Evolutionary conservation across 2,113 vertebrate genomes (phyloP).

Genomic region (Cygnus atratus): DNA sequence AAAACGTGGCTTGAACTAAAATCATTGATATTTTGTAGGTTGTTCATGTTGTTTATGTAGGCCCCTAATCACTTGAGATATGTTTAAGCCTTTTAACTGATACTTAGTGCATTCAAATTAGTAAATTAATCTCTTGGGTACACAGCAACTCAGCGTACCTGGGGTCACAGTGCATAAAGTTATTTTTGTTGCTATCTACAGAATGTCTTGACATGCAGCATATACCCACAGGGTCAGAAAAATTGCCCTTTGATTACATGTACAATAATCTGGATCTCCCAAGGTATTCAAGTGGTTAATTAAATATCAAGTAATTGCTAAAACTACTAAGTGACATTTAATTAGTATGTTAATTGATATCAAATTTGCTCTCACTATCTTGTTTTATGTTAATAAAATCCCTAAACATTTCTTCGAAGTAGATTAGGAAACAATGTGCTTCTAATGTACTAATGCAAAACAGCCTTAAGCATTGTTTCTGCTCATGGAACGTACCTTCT

Average conservation of each 20-base stretch:
- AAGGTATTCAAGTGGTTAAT: slow-evolving; percentile 74
- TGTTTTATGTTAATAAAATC: slow-evolving; percentile 77
- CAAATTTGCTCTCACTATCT: slow-evolving; percentile 72
- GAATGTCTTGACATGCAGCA: slow-evolving; percentile 40
- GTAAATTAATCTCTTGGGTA: slow-evolving; percentile 54
- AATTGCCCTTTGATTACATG: slow-evolving; percentile 70
- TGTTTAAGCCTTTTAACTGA: slow-evolving; percentile 40
- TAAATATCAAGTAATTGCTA: slow-evolving; percentile 77
- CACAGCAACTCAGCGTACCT: not conserved
- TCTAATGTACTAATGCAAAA: slow-evolving; percentile 43
- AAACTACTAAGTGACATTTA: slow-evolving; percentile 77
- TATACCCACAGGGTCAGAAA: slow-evolving; percentile 55
- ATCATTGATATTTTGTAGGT: slow-evolving; percentile 4
- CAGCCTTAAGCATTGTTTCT: slow-evolving; percentile 40
- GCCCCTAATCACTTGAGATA: slow-evolving; percentile 26
- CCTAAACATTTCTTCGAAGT: slow-evolving; percentile 67
- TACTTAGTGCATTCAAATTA: slow-evolving; percentile 11
- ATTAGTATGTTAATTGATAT: slow-evolving; percentile 79
- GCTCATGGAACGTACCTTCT: not conserved
- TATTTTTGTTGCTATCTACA: slow-evolving; percentile 42
- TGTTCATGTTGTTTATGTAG: not conserved
- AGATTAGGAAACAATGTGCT: slow-evolving; percentile 68
- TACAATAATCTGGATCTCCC: slow-evolving; percentile 64
- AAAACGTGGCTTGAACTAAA: not conserved
- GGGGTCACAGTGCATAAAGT: not conserved